Conservation (phyloP, 2,888 invertebrate species). For the Alviniconcha strummeri region DNA sequence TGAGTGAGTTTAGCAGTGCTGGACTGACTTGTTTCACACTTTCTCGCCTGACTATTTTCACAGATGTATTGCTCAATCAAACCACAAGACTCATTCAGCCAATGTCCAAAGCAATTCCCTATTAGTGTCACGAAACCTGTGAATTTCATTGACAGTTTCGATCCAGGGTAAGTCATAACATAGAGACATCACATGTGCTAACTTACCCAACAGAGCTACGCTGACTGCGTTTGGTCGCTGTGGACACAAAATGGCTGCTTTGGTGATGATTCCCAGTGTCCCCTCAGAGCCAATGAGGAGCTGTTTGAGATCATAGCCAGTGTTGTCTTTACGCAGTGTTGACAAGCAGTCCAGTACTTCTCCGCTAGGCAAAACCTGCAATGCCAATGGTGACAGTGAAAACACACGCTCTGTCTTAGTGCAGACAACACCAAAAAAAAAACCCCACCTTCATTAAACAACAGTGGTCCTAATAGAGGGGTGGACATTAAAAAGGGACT, state of each 20-base stretch:
- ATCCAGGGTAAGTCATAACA: background rate
- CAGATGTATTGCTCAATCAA: too few species aligned
- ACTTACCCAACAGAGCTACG: conserved; percentile 90
- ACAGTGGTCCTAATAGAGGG: background rate
- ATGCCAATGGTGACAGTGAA: background rate
- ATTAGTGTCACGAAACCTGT: too few species aligned
- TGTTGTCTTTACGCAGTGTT: conserved; percentile 95
- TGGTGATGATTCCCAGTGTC: conserved; percentile 94
- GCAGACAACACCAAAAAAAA: background rate
- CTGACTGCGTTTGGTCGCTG: conserved; percentile 87
- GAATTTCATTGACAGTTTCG: too few species aligned
- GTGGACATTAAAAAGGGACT: too few species aligned
- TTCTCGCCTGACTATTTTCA: too few species aligned
- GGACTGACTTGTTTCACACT: too few species aligned
- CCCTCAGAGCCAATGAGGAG: conserved; percentile 98
- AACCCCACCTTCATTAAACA: too few species aligned
- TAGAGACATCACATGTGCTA: background rate
- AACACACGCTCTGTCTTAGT: background rate
- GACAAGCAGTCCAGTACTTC: conserved; percentile 88
- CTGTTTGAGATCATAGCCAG: conserved; percentile 97
- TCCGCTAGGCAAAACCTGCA: conserved; percentile 71
- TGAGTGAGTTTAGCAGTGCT: too few species aligned
- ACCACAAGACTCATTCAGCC: too few species aligned
- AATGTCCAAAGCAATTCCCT: too few species aligned
- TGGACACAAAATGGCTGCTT: conserved; percentile 92